phyloP scores from a whole-genome alignment of 2,113 vertebrate genomes.

The Trachemys scripta region DNA sequence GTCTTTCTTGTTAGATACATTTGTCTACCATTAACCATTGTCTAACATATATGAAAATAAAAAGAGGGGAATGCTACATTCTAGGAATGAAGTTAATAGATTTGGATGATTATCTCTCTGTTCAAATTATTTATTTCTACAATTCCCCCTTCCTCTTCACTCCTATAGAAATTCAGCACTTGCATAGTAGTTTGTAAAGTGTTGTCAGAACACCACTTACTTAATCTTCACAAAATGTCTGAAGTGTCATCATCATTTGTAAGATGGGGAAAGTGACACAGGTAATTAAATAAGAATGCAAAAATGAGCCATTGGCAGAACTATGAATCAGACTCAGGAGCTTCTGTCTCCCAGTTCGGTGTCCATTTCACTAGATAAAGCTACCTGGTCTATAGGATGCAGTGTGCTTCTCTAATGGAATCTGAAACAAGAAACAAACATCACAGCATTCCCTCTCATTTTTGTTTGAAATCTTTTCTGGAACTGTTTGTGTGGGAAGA shows the following conservation, averaged over 20 bases:
- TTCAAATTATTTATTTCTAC: slow-evolving; percentile 23
- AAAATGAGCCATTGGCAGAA: neutral
- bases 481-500: slow-evolving; percentile 31
- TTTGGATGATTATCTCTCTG: slow-evolving; percentile 61
- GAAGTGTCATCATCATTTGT: neutral
- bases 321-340: neutral
- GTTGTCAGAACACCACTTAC: neutral
- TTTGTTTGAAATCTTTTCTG: slow-evolving; percentile 29
- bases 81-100: slow-evolving; percentile 56
- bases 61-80: slow-evolving; percentile 48
- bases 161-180: neutral
- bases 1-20: slow-evolving; percentile 8
- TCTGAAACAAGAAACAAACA: neutral
- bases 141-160: neutral
- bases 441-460: neutral
- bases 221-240: neutral
- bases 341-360: neutral
- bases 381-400: neutral
- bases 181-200: slow-evolving; percentile 1
- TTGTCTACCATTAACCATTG: slow-evolving; percentile 60
- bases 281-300: neutral
- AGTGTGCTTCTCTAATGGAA: neutral
- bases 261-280: neutral
- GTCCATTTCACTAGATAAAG: slow-evolving; percentile 18
- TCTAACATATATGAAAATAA: slow-evolving; percentile 67